Evolutionary conservation across 2,888 invertebrate species (phyloP), one percentile per base, ranked within the genome.

Genomic region (Nomada hirtipes): DNA sequence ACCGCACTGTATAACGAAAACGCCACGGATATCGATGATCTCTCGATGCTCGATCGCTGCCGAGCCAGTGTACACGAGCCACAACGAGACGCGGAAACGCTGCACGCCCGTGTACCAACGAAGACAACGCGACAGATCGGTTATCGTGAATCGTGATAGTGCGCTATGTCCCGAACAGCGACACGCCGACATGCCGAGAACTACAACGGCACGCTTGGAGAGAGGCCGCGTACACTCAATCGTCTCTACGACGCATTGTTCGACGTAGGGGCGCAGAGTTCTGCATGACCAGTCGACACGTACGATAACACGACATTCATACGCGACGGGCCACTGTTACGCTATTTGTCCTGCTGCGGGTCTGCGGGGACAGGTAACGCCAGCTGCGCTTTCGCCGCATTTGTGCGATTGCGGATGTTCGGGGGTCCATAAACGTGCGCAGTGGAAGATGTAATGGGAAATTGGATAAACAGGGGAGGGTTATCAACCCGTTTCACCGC

Each of bases 41-140:
- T 78, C 88, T 80, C 88, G 88, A 86, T 88, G 88, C 86, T 88
- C 88, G 71, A 74, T 71, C 50, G 60, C 86, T 36, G 86, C 83
- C 71, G 61, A 78, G 76, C 87, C 83, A 85, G 80, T 83, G 78
- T 80, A 75, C 73, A 67, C 69, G 78, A 55, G 71, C 57, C 60
- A 55, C 42, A 36, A 53, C 18, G 50, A 72, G 47, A 10, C 60
- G 57, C 61, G 71, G 68, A 72, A 70, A 55, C 76, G 42, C 26
- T 15, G 44, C 64, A 36, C 36, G 36, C 73, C 79, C 59, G 76
- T 83, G 79, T 83, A 75, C 57, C 73, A 55, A 36, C 75, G 71
- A 53, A 68, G 76, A 50, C 69, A 67, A 72, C 74, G 73, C 83
- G 76, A 79, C 83, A 76, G 76, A 79, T 79, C 64, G 84, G 72